Base-by-base conservation (phyloP, 1,140 invertebrate species). In the Popillia japonica region DNA sequence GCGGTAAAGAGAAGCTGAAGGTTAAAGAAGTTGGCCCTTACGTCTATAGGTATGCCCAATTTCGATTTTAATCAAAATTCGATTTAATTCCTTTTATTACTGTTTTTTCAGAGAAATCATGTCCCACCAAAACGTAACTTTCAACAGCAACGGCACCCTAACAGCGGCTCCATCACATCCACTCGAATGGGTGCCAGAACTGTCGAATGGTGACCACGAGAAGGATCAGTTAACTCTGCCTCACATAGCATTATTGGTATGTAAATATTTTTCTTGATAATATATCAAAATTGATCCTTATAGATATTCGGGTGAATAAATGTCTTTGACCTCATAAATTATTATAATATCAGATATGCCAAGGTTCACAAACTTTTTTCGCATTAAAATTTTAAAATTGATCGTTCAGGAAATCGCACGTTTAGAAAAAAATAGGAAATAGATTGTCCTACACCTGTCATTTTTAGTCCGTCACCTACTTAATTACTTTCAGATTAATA, bases 241-340 rank as follows among this genome's bases (percentile, higher is more conserved):
- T 0, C 96, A 98, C 84, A 96, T 98, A 78, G 95, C 96, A 7
- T 89, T 98, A 82, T 85, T 97, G 90, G 96, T 98, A 87, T 94
- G 93, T 91, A 75, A 61, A n/a, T n/a, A n/a, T n/a, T n/a, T n/a
- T n/a, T n/a, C n/a, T n/a, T n/a, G n/a, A n/a, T n/a, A n/a, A n/a
- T 34, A 34, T 34, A 4, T 34, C 27, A 4, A 34, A 20, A 55
- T 17, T 55, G 7, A 17, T n/a, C 17, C 9, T 40, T 40, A n/a
- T 17, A n/a, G 17, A 3, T 17, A 11, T 42, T 74, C 27, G 27
- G 27, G 4, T 34, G 27, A 4, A 34, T 34, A 4, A 34, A 34
- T 34, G 27, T 34, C 27, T 34, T 34, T 34, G 27, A 34, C 27
- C 27, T 34, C 27, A 34, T 34, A 34, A 34, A 34, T 34, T 34